Evolutionary conservation across 2,888 invertebrate genomes (phyloP), one percentile per base, ranked within the genome.

Genomic region (Phalera bucephala): DNA sequence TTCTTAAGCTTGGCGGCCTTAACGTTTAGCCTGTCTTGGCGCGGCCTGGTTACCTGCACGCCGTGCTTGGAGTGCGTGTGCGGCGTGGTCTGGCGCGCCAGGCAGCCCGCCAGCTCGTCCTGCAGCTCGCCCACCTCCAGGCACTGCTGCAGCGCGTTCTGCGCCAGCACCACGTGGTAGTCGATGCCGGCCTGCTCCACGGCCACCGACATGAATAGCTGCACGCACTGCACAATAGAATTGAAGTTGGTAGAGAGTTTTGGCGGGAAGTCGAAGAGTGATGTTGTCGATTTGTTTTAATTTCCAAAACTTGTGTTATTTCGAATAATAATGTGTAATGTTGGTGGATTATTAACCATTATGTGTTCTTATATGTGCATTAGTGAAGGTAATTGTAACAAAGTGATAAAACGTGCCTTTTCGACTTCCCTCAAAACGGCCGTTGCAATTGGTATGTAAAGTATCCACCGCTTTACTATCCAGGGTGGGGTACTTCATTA

Each of bases 121-220:
- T 97, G 97, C 53, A 99, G 92, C 87, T 97, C 97, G 27, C 15
- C 27, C 40, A 66, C 94, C 64, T 96, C 96, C 44, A 99, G 91
- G 78, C 98, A 98, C 78, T 96, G 96, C 72, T 96, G 96, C 38
- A 99, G 91, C 19, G 98, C 97, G 82, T 98, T 98, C 92, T 99
- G 99, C 9, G 98, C 98, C 44, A 99, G 91, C 42, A 97, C 97
- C 67, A 99, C 98, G 87, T 99, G 99, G 88, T 98, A 98, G 90
- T 99, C 99, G 63, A 99, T 96, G 71, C 97, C 97, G 35, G 97
- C 96, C 70, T 96, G 96, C 85, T 98, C 98, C 57, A 99, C 96
- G 27, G 96, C 95, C 49, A 98, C 98, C 2, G 97, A 97, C 93
- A 97, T 97, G 90, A 99, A 99, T 52, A 99, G 92, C 75, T 98